Evolutionary conservation across 2,113 vertebrate species (phyloP).

Genomic region (Alouatta palliata): DNA sequence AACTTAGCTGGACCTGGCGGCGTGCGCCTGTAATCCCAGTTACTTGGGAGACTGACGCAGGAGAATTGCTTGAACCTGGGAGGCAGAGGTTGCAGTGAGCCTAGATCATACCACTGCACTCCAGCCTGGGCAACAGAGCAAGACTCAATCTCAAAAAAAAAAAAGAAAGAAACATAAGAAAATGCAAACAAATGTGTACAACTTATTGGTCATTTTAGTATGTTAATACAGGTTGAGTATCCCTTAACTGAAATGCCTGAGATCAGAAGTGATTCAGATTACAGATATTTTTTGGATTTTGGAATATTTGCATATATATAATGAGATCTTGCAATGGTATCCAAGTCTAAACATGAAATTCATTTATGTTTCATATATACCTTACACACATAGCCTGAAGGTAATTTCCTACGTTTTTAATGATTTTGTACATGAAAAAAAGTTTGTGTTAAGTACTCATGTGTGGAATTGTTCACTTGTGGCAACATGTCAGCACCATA

Average conservation of each 20-base stretch:
- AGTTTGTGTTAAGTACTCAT: background rate
- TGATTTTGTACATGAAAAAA: background rate
- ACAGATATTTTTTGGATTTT: background rate
- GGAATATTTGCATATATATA: background rate
- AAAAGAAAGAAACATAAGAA: constrained; percentile 26
- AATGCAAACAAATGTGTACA: constrained; percentile 52
- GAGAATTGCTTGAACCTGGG: too few species aligned
- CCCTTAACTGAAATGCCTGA: background rate
- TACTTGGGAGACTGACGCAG: too few species aligned
- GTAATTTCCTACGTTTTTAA: background rate
- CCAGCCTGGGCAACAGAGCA: too few species aligned
- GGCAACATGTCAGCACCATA: background rate
- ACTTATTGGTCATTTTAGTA: background rate
- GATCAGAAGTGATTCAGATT: background rate
- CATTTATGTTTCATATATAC: background rate
- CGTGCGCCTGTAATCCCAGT: too few species aligned
- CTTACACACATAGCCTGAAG: background rate
- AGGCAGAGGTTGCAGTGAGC: too few species aligned
- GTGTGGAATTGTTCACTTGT: background rate
- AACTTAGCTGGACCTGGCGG: too few species aligned
- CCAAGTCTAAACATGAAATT: background rate
- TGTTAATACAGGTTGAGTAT: background rate
- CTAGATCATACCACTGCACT: too few species aligned
- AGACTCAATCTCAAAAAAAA: too few species aligned
- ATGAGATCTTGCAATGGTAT: background rate